phyloP scores from a whole-genome alignment of 2,888 invertebrate species.

The Neoascia interrupta region DNA sequence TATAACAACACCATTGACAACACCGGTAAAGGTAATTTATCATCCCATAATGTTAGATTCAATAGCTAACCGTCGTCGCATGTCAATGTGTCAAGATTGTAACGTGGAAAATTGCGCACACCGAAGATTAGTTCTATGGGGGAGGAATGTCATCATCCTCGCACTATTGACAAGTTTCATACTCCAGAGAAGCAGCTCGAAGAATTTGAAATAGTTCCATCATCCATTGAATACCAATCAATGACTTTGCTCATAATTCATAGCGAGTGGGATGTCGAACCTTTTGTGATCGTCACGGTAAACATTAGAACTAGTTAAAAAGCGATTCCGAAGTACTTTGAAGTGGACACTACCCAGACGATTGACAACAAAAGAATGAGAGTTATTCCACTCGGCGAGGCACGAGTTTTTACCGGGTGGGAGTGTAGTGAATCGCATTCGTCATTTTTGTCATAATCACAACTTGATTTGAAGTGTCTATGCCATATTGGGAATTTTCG shows the following conservation, averaged over 20 bases:
- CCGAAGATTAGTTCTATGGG: background rate
- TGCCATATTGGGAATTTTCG: too few species aligned
- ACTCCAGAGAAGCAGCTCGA: too few species aligned
- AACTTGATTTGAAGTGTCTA: too few species aligned
- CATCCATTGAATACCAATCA: slow-evolving; percentile 18
- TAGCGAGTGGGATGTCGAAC: background rate
- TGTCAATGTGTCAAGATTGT: background rate
- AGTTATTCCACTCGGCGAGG: too few species aligned
- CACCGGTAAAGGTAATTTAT: too few species aligned
- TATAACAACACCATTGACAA: too few species aligned
- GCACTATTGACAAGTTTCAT: too few species aligned
- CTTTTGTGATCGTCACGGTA: background rate
- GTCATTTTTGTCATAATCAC: too few species aligned
- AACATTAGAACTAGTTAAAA: slow-evolving; percentile 15
- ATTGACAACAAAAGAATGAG: background rate
- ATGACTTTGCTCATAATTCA: background rate
- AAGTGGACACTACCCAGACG: background rate
- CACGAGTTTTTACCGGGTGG: too few species aligned
- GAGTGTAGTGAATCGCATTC: too few species aligned
- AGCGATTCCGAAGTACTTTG: background rate
- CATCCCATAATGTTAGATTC: too few species aligned
- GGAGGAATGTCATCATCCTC: background rate
- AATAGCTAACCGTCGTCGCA: background rate
- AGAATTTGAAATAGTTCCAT: slow-evolving; percentile 2
- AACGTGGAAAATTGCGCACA: background rate